These are phyloP conservation scores for Apamea anceps DNA, from an alignment of 2,888 invertebrate genomes.

Conservation along the genomic window DNA sequence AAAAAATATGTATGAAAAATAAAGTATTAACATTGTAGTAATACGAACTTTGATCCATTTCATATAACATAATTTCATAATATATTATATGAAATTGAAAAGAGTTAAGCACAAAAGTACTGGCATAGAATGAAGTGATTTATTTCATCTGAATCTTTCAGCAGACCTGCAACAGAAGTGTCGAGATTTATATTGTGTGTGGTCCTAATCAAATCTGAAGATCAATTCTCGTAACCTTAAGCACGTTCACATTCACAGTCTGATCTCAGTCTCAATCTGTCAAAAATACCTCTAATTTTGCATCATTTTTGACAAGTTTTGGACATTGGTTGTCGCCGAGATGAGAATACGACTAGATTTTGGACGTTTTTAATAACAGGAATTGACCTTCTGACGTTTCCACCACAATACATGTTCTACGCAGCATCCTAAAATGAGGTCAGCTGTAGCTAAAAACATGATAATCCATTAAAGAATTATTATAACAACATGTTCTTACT, in stretches of 20 bases:
- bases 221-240: too few species aligned
- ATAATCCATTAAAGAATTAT: not conserved
- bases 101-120: not conserved
- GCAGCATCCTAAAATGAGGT: not conserved
- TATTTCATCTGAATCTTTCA: not conserved
- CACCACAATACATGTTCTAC: not conserved
- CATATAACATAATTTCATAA: too few species aligned
- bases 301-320: too few species aligned
- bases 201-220: not conserved
- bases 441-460: not conserved
- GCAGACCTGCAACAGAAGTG: not conserved
- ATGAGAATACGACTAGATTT: too few species aligned
- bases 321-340: too few species aligned
- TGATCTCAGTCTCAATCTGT: too few species aligned
- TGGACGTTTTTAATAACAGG: too few species aligned
- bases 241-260: too few species aligned
- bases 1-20: not conserved
- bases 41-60: not conserved
- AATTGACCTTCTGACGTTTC: not conserved
- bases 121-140: not conserved
- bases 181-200: too few species aligned
- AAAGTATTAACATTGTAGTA: not conserved
- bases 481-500: not conserved
- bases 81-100: too few species aligned
- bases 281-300: too few species aligned